Conservation (phyloP, 2,113 vertebrate genomes). For the Crocuta crocuta region DNA sequence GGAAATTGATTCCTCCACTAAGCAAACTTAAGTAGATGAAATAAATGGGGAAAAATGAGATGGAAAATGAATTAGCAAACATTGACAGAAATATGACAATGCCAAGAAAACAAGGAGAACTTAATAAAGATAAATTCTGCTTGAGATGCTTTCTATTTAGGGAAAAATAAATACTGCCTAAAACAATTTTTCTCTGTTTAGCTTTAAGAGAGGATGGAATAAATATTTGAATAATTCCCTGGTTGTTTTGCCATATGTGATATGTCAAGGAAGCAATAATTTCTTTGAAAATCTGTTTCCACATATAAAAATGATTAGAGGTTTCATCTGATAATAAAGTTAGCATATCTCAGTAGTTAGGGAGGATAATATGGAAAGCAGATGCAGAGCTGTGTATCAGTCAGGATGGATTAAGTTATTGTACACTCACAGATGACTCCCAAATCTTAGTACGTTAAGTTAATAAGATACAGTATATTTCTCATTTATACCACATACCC, state of each 20-base stretch:
- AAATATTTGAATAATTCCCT: slow-evolving; percentile 20
- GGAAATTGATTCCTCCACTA: not conserved
- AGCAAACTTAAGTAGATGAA: slow-evolving; percentile 25
- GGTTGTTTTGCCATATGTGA: not conserved
- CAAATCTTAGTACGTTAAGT: not conserved
- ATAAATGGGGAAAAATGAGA: not conserved
- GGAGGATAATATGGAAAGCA: not conserved
- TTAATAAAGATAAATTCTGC: slow-evolving; percentile 41
- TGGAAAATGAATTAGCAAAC: slow-evolving; percentile 1
- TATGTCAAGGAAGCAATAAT: not conserved
- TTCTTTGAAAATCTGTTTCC: slow-evolving; percentile 30
- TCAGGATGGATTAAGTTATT: not conserved
- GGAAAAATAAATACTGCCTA: slow-evolving; percentile 11
- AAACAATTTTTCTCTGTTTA: slow-evolving; percentile 22
- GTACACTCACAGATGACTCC: not conserved
- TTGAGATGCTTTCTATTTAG: not conserved
- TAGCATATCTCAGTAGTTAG: not conserved
- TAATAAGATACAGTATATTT: not conserved
- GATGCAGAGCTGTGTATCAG: not conserved
- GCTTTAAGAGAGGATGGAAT: not conserved
- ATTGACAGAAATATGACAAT: not conserved
- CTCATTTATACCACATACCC: no score
- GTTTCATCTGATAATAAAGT: not conserved
- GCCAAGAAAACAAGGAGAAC: slow-evolving; percentile 10
- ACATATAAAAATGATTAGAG: not conserved